These are phyloP conservation scores for Crambe crambe DNA, from an alignment of 37 sponge, comb jelly and placozoan genomes.

Conservation along the genomic window DNA sequence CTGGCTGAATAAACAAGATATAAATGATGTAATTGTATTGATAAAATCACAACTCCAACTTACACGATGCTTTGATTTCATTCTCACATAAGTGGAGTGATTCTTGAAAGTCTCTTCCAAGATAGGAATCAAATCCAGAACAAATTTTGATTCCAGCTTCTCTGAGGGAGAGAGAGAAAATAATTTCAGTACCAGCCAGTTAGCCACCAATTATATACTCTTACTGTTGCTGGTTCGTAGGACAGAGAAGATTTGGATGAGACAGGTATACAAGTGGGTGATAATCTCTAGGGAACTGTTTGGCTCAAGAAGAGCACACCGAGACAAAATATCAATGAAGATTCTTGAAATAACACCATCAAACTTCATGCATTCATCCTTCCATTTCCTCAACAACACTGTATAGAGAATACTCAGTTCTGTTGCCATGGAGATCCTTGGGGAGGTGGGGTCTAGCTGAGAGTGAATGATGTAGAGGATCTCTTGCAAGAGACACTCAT, in stretches of 20 bases:
- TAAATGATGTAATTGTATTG: neutral
- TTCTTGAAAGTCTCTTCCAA: slow-evolving; percentile 32
- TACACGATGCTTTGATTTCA: slow-evolving; percentile 24
- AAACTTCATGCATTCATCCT: neutral
- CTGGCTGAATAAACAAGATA: slow-evolving; percentile 28
- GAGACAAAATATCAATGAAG: slow-evolving; percentile 16
- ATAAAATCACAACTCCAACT: neutral
- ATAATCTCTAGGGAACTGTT: neutral
- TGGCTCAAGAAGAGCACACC: neutral
- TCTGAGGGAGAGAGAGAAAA: slow-evolving; percentile 15
- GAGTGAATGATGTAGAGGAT: slow-evolving; percentile 19
- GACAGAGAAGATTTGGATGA: slow-evolving; percentile 9
- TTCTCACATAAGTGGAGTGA: slow-evolving; percentile 14
- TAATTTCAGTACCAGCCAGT: no score
- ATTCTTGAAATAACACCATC: neutral
- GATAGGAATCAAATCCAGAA: slow-evolving; percentile 36
- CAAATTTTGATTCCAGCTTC: slow-evolving; percentile 30
- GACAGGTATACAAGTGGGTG: slow-evolving; percentile 19
- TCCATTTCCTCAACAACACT: slow-evolving; percentile 50
- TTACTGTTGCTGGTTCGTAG: slow-evolving; percentile 10
- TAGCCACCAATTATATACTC: neutral
- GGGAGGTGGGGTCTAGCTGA: neutral
- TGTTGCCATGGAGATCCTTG: neutral
- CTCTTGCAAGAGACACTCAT: slow-evolving; percentile 7
- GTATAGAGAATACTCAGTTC: slow-evolving; percentile 54